Conservation (phyloP, 2,797 vertebrate species). For the Crenuchus spilurus region DNA sequence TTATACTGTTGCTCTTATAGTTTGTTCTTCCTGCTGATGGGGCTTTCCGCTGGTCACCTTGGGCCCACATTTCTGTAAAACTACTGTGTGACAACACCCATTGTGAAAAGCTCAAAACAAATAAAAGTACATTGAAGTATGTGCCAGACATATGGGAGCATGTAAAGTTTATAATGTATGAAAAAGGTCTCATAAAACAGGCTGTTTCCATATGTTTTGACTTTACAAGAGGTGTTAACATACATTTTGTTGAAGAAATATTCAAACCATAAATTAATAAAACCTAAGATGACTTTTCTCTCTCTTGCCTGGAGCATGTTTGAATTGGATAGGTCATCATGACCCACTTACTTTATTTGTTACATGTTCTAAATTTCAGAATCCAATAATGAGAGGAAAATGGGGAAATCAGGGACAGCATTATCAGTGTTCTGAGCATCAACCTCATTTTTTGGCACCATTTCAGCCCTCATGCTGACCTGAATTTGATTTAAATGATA, state of each 20-base stretch:
- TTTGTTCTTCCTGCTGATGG: no score
- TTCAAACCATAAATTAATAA: background rate
- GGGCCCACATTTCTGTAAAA: no score
- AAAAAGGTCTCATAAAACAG: no score
- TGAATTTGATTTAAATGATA: slow-evolving; percentile 26
- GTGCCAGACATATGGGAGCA: no score
- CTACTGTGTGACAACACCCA: no score
- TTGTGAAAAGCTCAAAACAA: no score
- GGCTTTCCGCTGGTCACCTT: no score
- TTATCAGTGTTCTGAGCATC: slow-evolving; percentile 7
- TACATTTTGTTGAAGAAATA: background rate
- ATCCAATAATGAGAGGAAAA: slow-evolving; percentile 39
- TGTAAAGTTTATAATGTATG: no score
- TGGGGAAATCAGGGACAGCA: slow-evolving; percentile 11
- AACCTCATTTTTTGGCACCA: slow-evolving; percentile 17
- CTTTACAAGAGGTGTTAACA: no score
- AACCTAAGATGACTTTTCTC: slow-evolving; percentile 1
- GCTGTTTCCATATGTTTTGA: no score
- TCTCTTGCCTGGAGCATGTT: slow-evolving; percentile 24
- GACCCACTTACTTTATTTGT: slow-evolving; percentile 50
- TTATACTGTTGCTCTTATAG: no score
- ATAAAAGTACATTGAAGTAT: no score
- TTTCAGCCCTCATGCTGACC: slow-evolving; percentile 13
- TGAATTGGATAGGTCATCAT: slow-evolving; percentile 34
- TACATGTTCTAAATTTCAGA: slow-evolving; percentile 44